Evolutionary conservation across 2,888 invertebrate genomes (phyloP), one percentile per base, ranked within the genome.

Genomic region (Parnassius mnemosyne): DNA sequence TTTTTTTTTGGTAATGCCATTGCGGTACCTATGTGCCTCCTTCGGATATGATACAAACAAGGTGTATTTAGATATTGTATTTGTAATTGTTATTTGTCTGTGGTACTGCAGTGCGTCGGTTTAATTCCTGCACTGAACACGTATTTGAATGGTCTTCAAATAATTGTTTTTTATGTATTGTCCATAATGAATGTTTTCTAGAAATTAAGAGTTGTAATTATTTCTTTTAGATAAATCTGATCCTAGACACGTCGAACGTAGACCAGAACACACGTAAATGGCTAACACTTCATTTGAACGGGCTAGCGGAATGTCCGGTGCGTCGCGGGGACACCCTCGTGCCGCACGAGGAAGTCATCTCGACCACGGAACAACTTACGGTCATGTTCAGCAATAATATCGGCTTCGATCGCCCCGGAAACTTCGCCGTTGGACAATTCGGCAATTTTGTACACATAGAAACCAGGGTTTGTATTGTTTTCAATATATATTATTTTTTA

Each of bases 261-360:
- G 89, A 94, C 2, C 78, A 87, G 61, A 87, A 93, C 11, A 87
- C 93, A 1, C 93, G 95, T 66, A 92, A 93, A 58, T 97, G 96
- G 86, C 86, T 98, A 49, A 95, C 96, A 0, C 87, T 98, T 2
- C 93, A 95, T 66, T 84, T 95, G 61, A 96, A 97, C 81, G 92
- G 95, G 0, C 79, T 98, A 42, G 93, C 95, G 20, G 97, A 97
- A 81, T 95, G 95, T 61, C 94, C 97, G 0, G 92, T 97, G 10
- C 80, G 92, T 50, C 92, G 94, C 66, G 92, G 92, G 7, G 93
- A 84, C 10, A 69, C 76, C 11, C 80, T 94, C 1, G 78, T 96
- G 2, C 87, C 94, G 0, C 94, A 95, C 76, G 94, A 95, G 76
- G 93, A 95, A 1, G 94, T 98, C 20, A 95, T 97, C n/a, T 93